Evolutionary conservation across 1,140 invertebrate species (phyloP), one percentile per base, ranked within the genome.

Genomic region (Hylyphantes graminicola): DNA sequence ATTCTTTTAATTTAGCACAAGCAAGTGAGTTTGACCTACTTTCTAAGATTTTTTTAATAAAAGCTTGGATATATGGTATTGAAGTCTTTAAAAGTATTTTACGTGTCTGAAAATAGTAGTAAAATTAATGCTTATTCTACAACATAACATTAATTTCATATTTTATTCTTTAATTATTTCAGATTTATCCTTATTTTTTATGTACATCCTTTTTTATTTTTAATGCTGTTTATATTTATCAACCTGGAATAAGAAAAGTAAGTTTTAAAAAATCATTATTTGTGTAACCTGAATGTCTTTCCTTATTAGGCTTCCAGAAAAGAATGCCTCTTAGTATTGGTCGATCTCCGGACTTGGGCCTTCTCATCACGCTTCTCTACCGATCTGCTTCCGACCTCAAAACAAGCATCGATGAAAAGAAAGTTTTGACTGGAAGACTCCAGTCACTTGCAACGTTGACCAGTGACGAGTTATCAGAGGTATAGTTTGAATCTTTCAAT

Each of bases 401-500:
- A 48, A 67, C 53, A 9, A 73, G 51, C 51, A 72, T 35, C 15
- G 72, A 76, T 70, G 73, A 75, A n/a, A 70, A 85, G 48, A 85
- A 85, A 63, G 11, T 70, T 8, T 50, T 85, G 11, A 19, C 8
- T 21, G 63, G 53, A 9, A 64, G 82, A 11, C 70, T 85, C 19
- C 73, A 85, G 53, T 77, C 82, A 51, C 61, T 85, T 35, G 10
- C 73, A n/a, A 76, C 82, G 51, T 19, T 85, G 12, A 85, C 82
- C 9, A 85, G 73, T 55, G 80, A 86, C 53, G 74, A 86, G 79
- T 21, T 84, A n/a, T 13, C 63, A 11, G 73, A 84, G 63, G 70
- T 85, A 85, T 35, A 68, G 35, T 35, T 35, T 2, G 35, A 35
- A 35, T 2, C 35, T n/a, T n/a, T n/a, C n/a, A n/a, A n/a, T n/a